A percentile compares a stretch with the other conserved stretches of the same genome.
Conservation (phyloP, 2,888 invertebrate species). For the Eupithecia dodoneata region DNA sequence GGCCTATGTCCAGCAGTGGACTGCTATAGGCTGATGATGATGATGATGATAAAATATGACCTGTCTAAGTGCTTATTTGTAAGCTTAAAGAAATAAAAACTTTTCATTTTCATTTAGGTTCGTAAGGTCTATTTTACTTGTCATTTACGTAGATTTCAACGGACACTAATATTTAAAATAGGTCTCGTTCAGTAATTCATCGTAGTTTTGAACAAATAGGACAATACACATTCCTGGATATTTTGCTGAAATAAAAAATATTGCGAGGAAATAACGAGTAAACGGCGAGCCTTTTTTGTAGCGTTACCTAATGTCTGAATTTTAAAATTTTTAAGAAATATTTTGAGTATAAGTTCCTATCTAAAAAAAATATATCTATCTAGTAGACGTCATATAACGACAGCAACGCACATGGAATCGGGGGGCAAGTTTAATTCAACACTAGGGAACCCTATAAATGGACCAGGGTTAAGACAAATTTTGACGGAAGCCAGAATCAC, state of each 20-base stretch:
- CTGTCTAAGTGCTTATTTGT: no score
- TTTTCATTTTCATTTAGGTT: no score
- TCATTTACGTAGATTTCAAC: neutral
- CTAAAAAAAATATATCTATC: neutral
- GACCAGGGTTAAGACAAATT: constrained; percentile 51
- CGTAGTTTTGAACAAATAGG: no score
- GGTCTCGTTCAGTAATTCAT: no score
- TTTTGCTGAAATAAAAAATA: neutral
- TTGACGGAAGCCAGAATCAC: constrained; percentile 52
- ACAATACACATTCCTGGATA: no score
- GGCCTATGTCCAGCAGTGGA: no score
- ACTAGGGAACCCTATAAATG: neutral
- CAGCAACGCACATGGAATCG: neutral
- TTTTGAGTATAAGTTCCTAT: neutral
- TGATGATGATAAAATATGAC: no score
- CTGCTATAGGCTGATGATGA: no score
- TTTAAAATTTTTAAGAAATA: no score
- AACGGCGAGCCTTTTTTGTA: neutral
- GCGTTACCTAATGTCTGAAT: neutral
- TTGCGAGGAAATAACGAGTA: neutral
- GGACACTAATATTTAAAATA: no score
- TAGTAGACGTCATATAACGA: neutral
- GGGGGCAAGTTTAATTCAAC: neutral
- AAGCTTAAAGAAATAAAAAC: no score
- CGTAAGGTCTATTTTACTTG: neutral